Percentiles rank a stretch among this genome's conserved stretches.
phyloP scores from a whole-genome alignment of 1,140 invertebrate species.

The Theocolax elegans region DNA sequence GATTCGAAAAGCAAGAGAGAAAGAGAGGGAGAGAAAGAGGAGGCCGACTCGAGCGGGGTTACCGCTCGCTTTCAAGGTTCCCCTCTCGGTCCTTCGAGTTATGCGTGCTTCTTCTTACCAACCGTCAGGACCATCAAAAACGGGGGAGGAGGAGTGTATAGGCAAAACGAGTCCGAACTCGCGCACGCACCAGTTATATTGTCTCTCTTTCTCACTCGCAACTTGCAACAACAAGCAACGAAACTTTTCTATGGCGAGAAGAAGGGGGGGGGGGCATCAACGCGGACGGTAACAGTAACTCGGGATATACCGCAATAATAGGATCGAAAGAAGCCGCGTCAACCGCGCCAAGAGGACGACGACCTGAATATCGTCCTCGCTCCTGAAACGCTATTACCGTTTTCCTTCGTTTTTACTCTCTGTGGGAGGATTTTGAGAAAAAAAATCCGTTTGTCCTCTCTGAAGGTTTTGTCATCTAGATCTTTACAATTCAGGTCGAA shows the following conservation, averaged over 20 bases:
- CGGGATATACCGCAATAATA: conserved; percentile 39
- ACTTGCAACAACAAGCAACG: too few relatives aligned
- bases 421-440: too few relatives aligned
- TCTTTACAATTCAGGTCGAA: too few relatives aligned
- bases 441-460: too few relatives aligned
- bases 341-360: conserved; percentile 25
- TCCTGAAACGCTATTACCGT: not conserved
- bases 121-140: conserved; percentile 14
- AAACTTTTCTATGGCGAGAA: too few relatives aligned
- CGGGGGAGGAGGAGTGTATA: too few relatives aligned
- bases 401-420: not conserved
- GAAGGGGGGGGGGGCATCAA: too few relatives aligned
- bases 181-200: too few relatives aligned
- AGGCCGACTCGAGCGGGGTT: conserved; percentile 41
- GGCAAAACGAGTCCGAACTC: conserved; percentile 19
- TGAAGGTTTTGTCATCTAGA: too few relatives aligned
- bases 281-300: conserved; percentile 34
- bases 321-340: conserved; percentile 36
- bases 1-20: not conserved
- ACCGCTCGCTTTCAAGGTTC: conserved; percentile 50
- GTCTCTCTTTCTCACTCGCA: too few relatives aligned
- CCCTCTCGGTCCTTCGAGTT: too few relatives aligned
- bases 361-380: conserved; percentile 35
- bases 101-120: conserved; percentile 24
- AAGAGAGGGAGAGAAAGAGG: conserved; percentile 23